Evolutionary conservation across 1,140 invertebrate genomes (phyloP), one percentile per base, ranked within the genome.

Genomic region (Drosophila grimshawi): DNA sequence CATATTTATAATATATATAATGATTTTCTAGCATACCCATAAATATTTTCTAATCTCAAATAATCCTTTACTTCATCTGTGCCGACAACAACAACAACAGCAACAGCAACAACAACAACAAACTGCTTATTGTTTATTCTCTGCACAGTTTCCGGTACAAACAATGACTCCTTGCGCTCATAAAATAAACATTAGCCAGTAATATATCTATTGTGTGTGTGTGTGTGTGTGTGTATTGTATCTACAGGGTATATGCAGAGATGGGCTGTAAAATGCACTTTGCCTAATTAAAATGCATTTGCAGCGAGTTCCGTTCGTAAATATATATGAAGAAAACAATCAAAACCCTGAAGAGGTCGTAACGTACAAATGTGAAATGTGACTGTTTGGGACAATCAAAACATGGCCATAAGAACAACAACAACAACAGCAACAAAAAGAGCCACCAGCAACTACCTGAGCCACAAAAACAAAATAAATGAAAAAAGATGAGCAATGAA

Each of bases 381-480:
- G 32, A 48, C 64, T 67, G 63, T 74, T 43, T 43, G 65, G 51
- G 63, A 67, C 70, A 68, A 73, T 73, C 70, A 73, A 64, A 68
- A 73, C 64, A 69, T 56, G 43, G 57, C 72, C 45, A 52, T 30
- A 61, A n/a, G 30, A 43, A 55, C 52, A 56, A 37, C 19, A 19
- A 57, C 19, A 19, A 19, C 19, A 19, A 19, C 48, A 45, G 52
- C 19, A 46, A 72, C 62, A 81, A 78, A 57, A 55, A 79, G 32
- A 78, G 65, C 55, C 69, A 30, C 61, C 27, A 65, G 57, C 52
- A 85, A 77, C 76, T 86, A 86, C 82, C 82, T 86, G 81, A n/a
- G 57, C 43, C 51, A 41, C 29, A 59, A 10, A n/a, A 7, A 27
- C 11, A 52, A 30, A 55, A 46, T 7, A 39, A 11, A 49, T 37